A percentile compares a stretch with the other conserved stretches of the same genome.
These are phyloP conservation scores for Octonoba sinensis DNA, from an alignment of 2,888 invertebrate species.

Conservation along the genomic window DNA sequence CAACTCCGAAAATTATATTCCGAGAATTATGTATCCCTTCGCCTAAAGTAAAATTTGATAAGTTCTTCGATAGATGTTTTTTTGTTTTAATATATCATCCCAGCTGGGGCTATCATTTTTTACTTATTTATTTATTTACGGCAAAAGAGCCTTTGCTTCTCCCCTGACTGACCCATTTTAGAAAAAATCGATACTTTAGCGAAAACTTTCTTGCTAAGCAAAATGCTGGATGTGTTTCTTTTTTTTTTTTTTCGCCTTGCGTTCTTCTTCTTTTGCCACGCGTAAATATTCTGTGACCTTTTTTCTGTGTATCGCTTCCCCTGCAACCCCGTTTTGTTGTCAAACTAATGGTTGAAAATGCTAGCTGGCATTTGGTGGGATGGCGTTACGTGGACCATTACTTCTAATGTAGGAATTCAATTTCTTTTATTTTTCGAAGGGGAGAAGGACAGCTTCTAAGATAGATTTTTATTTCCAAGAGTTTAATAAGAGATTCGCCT, in stretches of 20 bases:
- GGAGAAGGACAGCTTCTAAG: constrained; percentile 5
- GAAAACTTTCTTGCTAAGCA: constrained; percentile 55
- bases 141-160: constrained; percentile 23
- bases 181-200: constrained; percentile 55
- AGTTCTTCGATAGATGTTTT: constrained; percentile 27
- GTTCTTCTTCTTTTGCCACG: constrained; percentile 7
- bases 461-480: neutral
- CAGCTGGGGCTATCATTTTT: constrained; percentile 12
- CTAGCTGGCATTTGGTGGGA: constrained; percentile 43
- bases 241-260: constrained; percentile 18
- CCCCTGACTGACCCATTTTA: constrained; percentile 42
- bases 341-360: constrained; percentile 57
- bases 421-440: neutral
- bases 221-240: constrained; percentile 26
- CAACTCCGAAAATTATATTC: constrained; percentile 19
- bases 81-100: constrained; percentile 52
- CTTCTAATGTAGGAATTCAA: constrained; percentile 16
- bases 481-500: constrained; percentile 1
- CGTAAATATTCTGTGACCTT: constrained; percentile 58
- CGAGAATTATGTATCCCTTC: constrained; percentile 33
- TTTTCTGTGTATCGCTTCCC: constrained; percentile 20
- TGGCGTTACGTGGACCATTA: constrained; percentile 42
- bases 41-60: constrained; percentile 48
- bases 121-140: constrained; percentile 34
- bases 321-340: constrained; percentile 8